These are phyloP conservation scores for Plutomurus gul DNA, from an alignment of 1,140 invertebrate species.

Conservation along the genomic window DNA sequence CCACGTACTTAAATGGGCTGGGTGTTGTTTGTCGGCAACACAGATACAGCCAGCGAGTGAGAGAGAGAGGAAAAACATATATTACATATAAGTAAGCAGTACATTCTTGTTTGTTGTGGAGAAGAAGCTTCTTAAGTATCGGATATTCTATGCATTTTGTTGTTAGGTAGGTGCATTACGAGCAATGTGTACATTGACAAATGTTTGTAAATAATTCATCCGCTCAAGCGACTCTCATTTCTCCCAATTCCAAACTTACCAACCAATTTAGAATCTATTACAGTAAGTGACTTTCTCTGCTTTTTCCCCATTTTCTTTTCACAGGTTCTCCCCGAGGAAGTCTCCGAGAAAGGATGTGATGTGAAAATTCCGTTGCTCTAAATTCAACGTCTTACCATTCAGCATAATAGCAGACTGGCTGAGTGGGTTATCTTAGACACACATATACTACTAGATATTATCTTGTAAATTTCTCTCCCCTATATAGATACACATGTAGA, in stretches of 20 bases:
- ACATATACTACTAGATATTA: neutral
- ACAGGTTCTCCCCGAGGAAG: neutral
- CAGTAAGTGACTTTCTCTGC: conserved; percentile 44
- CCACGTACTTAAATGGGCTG: no score
- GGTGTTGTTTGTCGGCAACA: no score
- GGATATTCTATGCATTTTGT: neutral
- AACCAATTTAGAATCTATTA: conserved; percentile 49
- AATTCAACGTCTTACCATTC: neutral
- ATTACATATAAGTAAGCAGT: no score
- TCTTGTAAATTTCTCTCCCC: neutral
- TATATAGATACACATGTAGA: neutral
- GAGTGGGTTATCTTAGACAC: no score
- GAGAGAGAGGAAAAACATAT: no score
- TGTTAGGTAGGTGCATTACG: neutral
- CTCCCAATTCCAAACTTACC: conserved; percentile 38
- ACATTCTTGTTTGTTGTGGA: no score
- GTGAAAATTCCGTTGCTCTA: neutral
- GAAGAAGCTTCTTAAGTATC: no score
- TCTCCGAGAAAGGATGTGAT: neutral
- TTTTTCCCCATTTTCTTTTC: conserved; percentile 28
- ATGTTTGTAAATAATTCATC: conserved; percentile 47
- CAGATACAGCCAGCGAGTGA: no score
- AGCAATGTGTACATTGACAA: conserved; percentile 34
- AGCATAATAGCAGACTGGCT: neutral
- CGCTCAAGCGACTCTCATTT: conserved; percentile 39